Percentiles rank a stretch among this genome's conserved stretches.
phyloP scores from a whole-genome alignment of 2,113 vertebrate genomes.

The Cryptoleucopteryx plumbea region DNA sequence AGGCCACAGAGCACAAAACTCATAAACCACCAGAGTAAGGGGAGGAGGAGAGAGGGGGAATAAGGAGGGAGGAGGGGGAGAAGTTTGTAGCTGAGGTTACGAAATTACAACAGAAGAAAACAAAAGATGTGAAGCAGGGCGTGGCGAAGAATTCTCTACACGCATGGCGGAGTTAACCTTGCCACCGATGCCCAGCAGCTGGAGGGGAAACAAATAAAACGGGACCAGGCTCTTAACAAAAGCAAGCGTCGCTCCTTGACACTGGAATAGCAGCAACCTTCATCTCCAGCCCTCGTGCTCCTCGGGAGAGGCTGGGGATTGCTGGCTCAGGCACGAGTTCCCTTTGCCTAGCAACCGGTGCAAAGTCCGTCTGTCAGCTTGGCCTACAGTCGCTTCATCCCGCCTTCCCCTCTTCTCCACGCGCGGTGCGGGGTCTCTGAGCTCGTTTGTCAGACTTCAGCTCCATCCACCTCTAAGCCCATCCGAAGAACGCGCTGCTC shows the following conservation, averaged over 20 bases:
- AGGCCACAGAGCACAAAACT: conserved; percentile 63
- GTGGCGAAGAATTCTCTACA: background rate
- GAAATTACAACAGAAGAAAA: conserved; percentile 19
- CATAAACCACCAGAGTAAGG: conserved; percentile 59
- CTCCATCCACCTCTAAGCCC: background rate
- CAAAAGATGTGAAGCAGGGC: background rate
- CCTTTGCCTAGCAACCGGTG: conserved; percentile 18
- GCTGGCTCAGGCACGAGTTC: background rate
- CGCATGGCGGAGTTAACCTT: background rate
- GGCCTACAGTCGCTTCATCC: background rate
- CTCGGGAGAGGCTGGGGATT: background rate
- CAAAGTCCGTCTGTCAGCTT: background rate
- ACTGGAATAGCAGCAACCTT: background rate
- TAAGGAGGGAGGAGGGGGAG: background rate
- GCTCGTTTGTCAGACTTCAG: background rate
- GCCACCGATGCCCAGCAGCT: background rate
- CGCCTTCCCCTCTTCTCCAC: background rate
- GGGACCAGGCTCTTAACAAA: background rate
- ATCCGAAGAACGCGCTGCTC: accelerated
- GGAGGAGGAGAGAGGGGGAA: conserved; percentile 1
- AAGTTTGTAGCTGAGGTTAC: conserved; percentile 37
- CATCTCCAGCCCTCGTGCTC: background rate
- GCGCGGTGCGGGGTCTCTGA: background rate
- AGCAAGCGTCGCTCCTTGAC: background rate
- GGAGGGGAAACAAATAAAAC: background rate